These are phyloP conservation scores for Microctonus hyperodae DNA, from an alignment of 2,888 invertebrate species.

Conservation along the genomic window DNA sequence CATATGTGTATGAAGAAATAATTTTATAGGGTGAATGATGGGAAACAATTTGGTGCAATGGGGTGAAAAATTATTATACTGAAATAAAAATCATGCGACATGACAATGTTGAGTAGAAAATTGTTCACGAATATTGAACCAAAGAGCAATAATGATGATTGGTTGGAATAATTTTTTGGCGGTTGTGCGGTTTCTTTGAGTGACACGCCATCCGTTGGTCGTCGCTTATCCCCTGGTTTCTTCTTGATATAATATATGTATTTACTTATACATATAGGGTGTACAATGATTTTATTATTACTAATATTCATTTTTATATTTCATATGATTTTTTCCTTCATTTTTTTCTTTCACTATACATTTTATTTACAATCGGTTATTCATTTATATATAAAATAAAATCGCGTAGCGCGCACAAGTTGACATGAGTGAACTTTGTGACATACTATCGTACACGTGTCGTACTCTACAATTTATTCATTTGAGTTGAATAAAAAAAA, in stretches of 20 bases:
- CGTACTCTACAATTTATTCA: conserved; percentile 1
- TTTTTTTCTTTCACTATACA: neutral
- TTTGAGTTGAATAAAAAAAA: neutral
- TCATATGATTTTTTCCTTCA: neutral
- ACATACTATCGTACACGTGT: neutral
- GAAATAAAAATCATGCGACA: conserved; percentile 32
- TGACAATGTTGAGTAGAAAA: conserved; percentile 58
- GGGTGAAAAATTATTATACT: neutral
- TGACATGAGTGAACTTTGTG: neutral
- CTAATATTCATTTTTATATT: conserved; percentile 12
- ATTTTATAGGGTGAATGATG: neutral
- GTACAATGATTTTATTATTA: too few species aligned
- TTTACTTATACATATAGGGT: conserved; percentile 22
- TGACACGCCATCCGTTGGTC: conserved; percentile 53
- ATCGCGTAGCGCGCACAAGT: neutral
- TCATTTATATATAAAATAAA: neutral
- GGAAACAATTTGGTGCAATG: neutral
- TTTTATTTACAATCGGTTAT: neutral
- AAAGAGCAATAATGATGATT: conserved; percentile 57
- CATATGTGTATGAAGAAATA: neutral
- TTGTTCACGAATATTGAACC: conserved; percentile 45
- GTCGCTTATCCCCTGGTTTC: conserved; percentile 22
- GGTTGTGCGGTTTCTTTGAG: conserved; percentile 57
- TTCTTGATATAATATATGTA: conserved; percentile 42
- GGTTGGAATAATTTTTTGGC: conserved; percentile 55